phyloP scores from a whole-genome alignment of 1,140 invertebrate species.

The Drosophila ogumai region DNA sequence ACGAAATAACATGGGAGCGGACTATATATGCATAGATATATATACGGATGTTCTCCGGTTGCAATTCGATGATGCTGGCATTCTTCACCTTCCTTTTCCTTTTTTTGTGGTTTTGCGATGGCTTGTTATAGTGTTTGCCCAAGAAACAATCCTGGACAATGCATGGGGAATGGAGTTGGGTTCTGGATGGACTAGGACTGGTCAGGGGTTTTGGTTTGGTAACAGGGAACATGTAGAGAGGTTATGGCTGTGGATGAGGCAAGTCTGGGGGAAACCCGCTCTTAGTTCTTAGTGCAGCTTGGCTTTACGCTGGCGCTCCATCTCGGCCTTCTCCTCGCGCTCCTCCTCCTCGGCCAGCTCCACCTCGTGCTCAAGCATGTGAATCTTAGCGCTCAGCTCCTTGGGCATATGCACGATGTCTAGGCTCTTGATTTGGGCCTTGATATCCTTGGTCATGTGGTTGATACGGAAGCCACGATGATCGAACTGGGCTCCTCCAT shows the following conservation, averaged over 20 bases:
- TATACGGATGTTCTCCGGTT: slow-evolving; percentile 38
- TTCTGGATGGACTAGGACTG: slow-evolving; percentile 29
- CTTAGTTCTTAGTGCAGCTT: slow-evolving; percentile 1
- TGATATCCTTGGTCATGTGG: slow-evolving; percentile 76
- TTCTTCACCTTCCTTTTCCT: slow-evolving; percentile 18
- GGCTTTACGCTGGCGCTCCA: slow-evolving; percentile 21
- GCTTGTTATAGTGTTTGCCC: slow-evolving; percentile 72
- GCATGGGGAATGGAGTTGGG: slow-evolving; percentile 58
- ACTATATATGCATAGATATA: slow-evolving; percentile 40
- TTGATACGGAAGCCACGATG: slow-evolving; percentile 83
- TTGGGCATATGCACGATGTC: slow-evolving; percentile 66
- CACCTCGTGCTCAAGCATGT: slow-evolving; percentile 70
- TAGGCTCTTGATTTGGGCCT: slow-evolving; percentile 71
- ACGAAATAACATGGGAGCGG: slow-evolving; percentile 66
- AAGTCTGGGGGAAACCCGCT: neutral
- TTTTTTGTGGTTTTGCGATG: slow-evolving; percentile 59
- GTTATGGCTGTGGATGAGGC: slow-evolving; percentile 62
- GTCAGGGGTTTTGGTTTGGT: slow-evolving; percentile 19
- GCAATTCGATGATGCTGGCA: slow-evolving; percentile 23
- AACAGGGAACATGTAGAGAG: slow-evolving; percentile 46
- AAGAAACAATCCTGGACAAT: slow-evolving; percentile 41
- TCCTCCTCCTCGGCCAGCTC: slow-evolving; percentile 75
- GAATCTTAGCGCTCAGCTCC: slow-evolving; percentile 64
- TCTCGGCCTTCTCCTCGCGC: slow-evolving; percentile 37
- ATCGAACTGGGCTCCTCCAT: slow-evolving; percentile 75